Percentiles rank a stretch among this genome's conserved stretches.
Evolutionary conservation across 2,888 invertebrate species (phyloP).

Genomic region (Leucania comma): DNA sequence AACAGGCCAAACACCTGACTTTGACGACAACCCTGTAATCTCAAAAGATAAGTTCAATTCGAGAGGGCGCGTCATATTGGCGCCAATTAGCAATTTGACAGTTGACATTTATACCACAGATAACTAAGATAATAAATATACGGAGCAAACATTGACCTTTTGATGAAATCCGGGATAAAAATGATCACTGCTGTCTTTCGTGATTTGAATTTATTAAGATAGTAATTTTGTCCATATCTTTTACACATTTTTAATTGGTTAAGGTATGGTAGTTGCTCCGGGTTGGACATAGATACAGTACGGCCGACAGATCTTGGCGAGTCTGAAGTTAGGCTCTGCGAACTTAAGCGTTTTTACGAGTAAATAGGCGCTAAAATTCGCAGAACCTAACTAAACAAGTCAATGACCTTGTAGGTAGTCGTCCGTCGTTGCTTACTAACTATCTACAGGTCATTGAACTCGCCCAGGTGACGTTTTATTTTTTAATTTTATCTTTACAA

Average conservation of each 20-base stretch:
- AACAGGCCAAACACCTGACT: slow-evolving; percentile 45
- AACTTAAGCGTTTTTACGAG: too few species aligned
- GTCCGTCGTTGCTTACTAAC: too few species aligned
- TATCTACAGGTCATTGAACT: too few species aligned
- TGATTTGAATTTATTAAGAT: slow-evolving; percentile 35
- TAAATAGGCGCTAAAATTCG: too few species aligned
- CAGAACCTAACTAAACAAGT: too few species aligned
- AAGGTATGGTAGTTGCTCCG: slow-evolving; percentile 17
- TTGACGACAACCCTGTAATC: slow-evolving; percentile 37
- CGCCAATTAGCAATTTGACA: slow-evolving; percentile 51
- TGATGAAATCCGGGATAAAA: slow-evolving; percentile 40
- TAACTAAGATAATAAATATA: slow-evolving; percentile 28
- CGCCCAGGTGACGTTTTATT: too few species aligned
- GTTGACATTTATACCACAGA: slow-evolving; percentile 46
- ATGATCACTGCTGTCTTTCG: slow-evolving; percentile 40
- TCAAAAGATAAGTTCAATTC: background rate
- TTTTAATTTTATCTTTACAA: too few species aligned
- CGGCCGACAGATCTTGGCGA: too few species aligned
- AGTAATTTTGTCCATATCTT: background rate
- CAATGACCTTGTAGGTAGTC: too few species aligned
- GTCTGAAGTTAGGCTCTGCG: too few species aligned
- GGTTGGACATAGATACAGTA: background rate
- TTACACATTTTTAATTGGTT: slow-evolving; percentile 10
- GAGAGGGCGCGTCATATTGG: slow-evolving; percentile 28
- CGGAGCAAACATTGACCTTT: slow-evolving; percentile 42